A percentile compares a stretch with the other conserved stretches of the same genome.
These are phyloP conservation scores for Raja brachyura DNA, from an alignment of 2,113 vertebrate species.

Conservation along the genomic window DNA sequence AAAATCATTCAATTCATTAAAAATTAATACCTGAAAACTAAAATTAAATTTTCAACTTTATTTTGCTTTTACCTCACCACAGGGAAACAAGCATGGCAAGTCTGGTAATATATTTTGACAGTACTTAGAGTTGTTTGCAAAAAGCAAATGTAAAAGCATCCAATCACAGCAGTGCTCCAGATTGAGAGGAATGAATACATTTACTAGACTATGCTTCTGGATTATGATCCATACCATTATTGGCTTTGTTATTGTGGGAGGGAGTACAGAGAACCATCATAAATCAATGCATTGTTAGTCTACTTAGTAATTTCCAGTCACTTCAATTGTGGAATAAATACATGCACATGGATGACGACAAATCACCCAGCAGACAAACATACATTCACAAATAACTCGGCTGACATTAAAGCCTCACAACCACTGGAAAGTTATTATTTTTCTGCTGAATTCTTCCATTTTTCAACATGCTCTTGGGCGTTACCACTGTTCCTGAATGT, in stretches of 20 bases:
- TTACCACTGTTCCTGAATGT: background rate
- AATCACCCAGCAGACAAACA: background rate
- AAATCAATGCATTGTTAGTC: background rate
- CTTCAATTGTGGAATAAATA: background rate
- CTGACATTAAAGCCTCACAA: background rate
- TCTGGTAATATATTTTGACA: background rate
- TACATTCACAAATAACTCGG: background rate
- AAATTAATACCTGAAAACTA: background rate
- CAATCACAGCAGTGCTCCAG: background rate
- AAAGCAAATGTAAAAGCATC: background rate
- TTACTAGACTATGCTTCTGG: background rate
- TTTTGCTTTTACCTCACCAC: background rate
- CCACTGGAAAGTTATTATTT: background rate
- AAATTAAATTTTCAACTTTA: background rate
- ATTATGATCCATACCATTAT: background rate
- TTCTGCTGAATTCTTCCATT: background rate
- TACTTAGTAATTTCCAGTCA: background rate
- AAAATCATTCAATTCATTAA: background rate
- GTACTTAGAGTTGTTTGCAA: background rate
- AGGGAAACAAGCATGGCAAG: background rate
- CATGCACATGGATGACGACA: background rate
- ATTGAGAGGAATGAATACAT: background rate
- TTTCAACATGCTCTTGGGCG: background rate
- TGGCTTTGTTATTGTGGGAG: background rate
- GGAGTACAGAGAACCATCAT: background rate